Percentiles rank a stretch among this genome's conserved stretches.
These are phyloP conservation scores for Baronia brevicornis DNA, from an alignment of 2,888 invertebrate genomes.

Conservation along the genomic window DNA sequence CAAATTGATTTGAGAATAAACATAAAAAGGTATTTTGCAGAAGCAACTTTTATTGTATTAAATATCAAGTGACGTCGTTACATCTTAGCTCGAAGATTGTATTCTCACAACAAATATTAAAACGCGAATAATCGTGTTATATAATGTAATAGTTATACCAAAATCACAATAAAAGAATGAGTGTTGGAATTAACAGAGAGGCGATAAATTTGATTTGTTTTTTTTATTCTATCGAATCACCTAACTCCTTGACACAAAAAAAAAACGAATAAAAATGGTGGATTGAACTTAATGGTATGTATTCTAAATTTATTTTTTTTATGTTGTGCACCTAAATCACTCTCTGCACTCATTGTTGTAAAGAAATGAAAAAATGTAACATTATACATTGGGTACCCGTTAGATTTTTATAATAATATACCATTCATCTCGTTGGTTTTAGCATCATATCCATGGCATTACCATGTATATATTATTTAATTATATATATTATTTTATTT, in stretches of 20 bases:
- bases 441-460: no score
- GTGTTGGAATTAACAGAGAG: constrained; percentile 76
- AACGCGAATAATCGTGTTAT: constrained; percentile 43
- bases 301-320: constrained; percentile 50
- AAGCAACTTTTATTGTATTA: constrained; percentile 19
- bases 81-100: constrained; percentile 40
- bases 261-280: constrained; percentile 39
- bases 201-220: constrained; percentile 64
- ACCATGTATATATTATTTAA: no score
- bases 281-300: constrained; percentile 57
- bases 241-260: constrained; percentile 36
- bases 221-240: constrained; percentile 40
- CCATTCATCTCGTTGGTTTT: no score
- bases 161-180: constrained; percentile 75
- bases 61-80: constrained; percentile 33
- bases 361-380: constrained; percentile 40
- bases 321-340: constrained; percentile 57
- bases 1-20: constrained; percentile 5
- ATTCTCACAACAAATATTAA: constrained; percentile 76
- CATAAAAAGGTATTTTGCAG: constrained; percentile 9
- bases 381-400: no score
- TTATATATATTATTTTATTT: no score
- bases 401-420: no score
- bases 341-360: constrained; percentile 56
- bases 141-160: constrained; percentile 61